Conservation (phyloP, 2,888 invertebrate species). For the Mamestra brassicae region DNA sequence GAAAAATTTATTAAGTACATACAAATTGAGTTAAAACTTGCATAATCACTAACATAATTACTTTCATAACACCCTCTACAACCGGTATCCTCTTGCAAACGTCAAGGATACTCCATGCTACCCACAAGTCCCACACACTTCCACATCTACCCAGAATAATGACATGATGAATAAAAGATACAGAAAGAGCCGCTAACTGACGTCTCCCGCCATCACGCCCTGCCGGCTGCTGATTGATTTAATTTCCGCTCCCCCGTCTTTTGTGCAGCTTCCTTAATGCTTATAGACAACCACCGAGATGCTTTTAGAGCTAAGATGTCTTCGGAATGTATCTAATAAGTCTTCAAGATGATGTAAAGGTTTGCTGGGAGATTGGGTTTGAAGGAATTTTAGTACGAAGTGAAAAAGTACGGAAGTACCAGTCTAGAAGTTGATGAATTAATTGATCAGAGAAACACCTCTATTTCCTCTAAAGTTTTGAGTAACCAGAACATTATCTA, state of each 20-base stretch:
- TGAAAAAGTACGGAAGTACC: not conserved
- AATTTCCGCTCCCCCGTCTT: constrained; percentile 66
- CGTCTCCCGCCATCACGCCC: constrained; percentile 47
- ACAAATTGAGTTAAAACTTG: too few species aligned
- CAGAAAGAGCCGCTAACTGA: constrained; percentile 42
- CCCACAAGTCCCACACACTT: not conserved
- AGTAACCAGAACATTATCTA: too few species aligned
- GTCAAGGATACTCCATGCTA: not conserved
- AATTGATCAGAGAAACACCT: not conserved
- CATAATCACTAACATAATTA: too few species aligned
- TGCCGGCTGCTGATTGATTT: constrained; percentile 68
- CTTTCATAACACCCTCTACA: not conserved
- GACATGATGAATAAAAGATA: constrained; percentile 54
- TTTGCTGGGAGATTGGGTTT: not conserved
- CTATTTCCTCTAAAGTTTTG: too few species aligned
- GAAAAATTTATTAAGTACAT: too few species aligned
- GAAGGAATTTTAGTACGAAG: not conserved
- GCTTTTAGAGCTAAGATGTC: constrained; percentile 47
- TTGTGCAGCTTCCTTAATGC: constrained; percentile 54
- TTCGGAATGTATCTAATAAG: constrained; percentile 3
- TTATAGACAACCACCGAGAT: constrained; percentile 52
- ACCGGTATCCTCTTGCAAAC: not conserved
- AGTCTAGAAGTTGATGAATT: not conserved
- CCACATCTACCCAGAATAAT: constrained; percentile 23
- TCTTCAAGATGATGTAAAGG: not conserved